These are phyloP conservation scores for Thelaira solivaga DNA, from an alignment of 2,888 invertebrate genomes.

Conservation along the genomic window DNA sequence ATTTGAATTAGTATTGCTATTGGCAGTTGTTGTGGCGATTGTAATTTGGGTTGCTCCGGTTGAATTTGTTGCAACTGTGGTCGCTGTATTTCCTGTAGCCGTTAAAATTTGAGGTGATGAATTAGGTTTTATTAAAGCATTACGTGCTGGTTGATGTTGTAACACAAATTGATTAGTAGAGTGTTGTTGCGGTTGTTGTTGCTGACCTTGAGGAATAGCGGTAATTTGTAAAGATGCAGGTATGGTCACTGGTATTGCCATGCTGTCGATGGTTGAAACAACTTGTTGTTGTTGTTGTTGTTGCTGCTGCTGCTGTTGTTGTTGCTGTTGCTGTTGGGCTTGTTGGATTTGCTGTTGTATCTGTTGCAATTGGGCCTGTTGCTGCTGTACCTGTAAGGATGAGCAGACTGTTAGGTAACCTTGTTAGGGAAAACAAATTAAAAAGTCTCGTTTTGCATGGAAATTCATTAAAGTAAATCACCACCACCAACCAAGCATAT, in stretches of 20 bases:
- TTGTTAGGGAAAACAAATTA: conserved; percentile 59
- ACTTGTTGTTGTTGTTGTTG: conserved; percentile 70
- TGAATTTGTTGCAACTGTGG: conserved; percentile 56
- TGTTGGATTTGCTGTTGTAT: conserved; percentile 63
- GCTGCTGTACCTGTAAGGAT: conserved; percentile 65
- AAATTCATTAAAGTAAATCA: conserved; percentile 50
- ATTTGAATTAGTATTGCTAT: conserved; percentile 65
- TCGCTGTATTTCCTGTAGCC: conserved; percentile 30
- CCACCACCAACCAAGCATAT: conserved; percentile 49
- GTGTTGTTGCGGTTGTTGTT: conserved; percentile 67
- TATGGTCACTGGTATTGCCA: conserved; percentile 57
- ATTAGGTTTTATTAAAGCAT: conserved; percentile 62
- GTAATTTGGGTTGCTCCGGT: conserved; percentile 61
- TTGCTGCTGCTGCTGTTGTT: conserved; percentile 66
- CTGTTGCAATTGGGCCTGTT: conserved; percentile 64
- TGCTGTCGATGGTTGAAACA: conserved; percentile 69
- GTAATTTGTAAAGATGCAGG: conserved; percentile 66
- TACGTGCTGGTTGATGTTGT: conserved; percentile 52
- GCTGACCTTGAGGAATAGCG: conserved; percentile 56
- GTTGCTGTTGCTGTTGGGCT: conserved; percentile 70
- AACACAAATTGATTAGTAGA: conserved; percentile 62
- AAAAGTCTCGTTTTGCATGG: conserved; percentile 55
- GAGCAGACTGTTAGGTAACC: conserved; percentile 63
- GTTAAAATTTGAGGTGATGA: conserved; percentile 25
- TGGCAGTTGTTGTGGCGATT: conserved; percentile 61